Evolutionary conservation across 2,888 invertebrate genomes (phyloP), one percentile per base, ranked within the genome.

Genomic region (Sipunculus nudus): DNA sequence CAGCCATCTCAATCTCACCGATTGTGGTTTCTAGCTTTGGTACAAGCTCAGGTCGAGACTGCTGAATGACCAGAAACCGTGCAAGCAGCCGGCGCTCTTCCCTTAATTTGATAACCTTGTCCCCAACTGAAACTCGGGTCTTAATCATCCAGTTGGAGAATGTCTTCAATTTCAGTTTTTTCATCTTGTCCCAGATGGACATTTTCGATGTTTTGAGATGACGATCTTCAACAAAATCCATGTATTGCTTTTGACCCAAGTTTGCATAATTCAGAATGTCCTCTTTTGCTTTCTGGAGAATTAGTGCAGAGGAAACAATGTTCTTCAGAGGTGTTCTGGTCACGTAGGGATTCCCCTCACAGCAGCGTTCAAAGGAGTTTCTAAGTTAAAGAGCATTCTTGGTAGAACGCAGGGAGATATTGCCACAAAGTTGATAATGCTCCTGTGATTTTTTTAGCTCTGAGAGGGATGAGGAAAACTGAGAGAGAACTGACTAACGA

Each of bases 1-100:
- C 28, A 38, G 59, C 53, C 53, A 55, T 54, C 28, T 59, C 45
- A 54, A 46, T 54, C 28, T 46, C 59, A 29, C 46, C 59, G n/a
- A 54, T 54, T 26, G 59, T 45, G 23, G 53, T 31, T 19, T 59
- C 59, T 19, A 54, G 59, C 45, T 59, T 59, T 43, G 59, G 45
- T 16, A 55, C 55, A 19, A 55, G 38, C n/a, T 35, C 28, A 25
- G 39, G 55, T 55, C 55, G 21, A 32, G 47, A 47, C 25, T 26
- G 38, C 19, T 55, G 47, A 39, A 55, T 38, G 25, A 55, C 38
- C 19, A 38, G 38, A 31, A 55, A 55, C 39, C 47, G 21, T 31
- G 32, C 47, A 13, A 47, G 47, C 40, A 55, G 26, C 28, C 47
- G 35, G 35, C 38, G 46, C 31, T 47, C 46, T 2, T 55, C 47